A percentile compares a stretch with the other conserved stretches of the same genome.
Conservation (phyloP, 2,888 invertebrate genomes). For the Hermodice carunculata region DNA sequence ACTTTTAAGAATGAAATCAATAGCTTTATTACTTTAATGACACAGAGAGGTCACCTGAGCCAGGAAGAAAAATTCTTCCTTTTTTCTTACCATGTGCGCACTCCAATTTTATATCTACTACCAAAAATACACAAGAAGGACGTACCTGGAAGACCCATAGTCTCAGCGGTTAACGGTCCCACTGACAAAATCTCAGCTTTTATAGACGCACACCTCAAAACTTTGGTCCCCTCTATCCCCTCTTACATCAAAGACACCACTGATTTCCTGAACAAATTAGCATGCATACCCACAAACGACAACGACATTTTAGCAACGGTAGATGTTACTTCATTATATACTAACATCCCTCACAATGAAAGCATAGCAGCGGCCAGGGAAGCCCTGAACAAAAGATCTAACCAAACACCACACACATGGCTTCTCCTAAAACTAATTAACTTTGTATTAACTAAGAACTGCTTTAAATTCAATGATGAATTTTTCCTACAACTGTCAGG, state of each 20-base stretch:
- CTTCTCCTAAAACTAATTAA: too few relatives aligned
- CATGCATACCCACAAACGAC: too few relatives aligned
- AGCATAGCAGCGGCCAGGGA: conserved; percentile 4
- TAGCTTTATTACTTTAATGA: neutral
- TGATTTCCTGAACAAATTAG: conserved; percentile 9
- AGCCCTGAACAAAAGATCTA: too few relatives aligned
- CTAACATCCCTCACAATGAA: conserved; percentile 5
- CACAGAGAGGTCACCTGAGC: neutral
- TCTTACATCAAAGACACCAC: conserved; percentile 1
- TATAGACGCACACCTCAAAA: neutral
- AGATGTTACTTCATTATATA: neutral
- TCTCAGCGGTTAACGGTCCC: conserved; percentile 1
- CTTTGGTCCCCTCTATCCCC: neutral
- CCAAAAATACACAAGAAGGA: neutral
- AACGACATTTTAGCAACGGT: conserved; percentile 1
- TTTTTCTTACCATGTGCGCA: neutral
- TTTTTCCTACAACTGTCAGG: neutral
- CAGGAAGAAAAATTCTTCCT: neutral
- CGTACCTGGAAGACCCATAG: neutral
- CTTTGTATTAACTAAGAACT: too few relatives aligned
- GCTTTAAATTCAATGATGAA: neutral
- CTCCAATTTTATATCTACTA: neutral
- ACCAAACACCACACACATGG: too few relatives aligned
- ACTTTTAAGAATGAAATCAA: neutral
- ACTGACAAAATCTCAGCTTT: conserved; percentile 1